Percentiles rank a stretch among this genome's conserved stretches.
Conservation (phyloP, 2,888 invertebrate genomes). For the Zaprionus lineosus region DNA sequence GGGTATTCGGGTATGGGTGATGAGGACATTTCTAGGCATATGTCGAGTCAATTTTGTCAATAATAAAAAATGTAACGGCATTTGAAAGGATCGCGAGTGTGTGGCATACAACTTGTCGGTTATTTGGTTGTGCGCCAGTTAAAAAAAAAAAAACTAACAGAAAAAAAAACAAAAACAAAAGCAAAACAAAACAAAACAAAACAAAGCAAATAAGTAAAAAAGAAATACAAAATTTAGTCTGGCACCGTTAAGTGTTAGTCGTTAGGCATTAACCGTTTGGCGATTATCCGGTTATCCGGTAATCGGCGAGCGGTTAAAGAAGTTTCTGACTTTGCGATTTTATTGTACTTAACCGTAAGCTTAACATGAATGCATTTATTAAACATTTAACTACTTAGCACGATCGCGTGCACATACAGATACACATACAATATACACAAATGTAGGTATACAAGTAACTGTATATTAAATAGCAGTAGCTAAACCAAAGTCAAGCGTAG, state of each 20-base stretch:
- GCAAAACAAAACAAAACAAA: too few species aligned
- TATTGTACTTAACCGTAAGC: constrained; percentile 69
- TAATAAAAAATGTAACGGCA: constrained; percentile 13
- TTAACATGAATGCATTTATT: constrained; percentile 74
- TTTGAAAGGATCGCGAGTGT: constrained; percentile 4
- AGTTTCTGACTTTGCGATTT: constrained; percentile 55
- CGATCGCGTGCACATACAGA: constrained; percentile 34
- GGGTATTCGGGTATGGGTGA: too few species aligned
- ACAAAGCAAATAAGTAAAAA: too few species aligned
- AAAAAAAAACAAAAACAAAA: too few species aligned
- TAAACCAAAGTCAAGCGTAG: constrained; percentile 49
- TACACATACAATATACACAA: constrained; percentile 32
- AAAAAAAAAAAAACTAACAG: not conserved
- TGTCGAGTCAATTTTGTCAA: constrained; percentile 46
- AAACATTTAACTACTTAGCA: constrained; percentile 51
- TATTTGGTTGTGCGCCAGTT: constrained; percentile 49
- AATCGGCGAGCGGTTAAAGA: constrained; percentile 33
- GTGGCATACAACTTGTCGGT: constrained; percentile 2
- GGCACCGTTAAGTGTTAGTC: too few species aligned
- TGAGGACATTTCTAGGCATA: constrained; percentile 16
- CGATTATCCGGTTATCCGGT: too few species aligned
- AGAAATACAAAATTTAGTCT: too few species aligned
- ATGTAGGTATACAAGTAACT: constrained; percentile 59
- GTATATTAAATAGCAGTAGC: constrained; percentile 50
- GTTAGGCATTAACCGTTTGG: too few species aligned